A percentile compares a stretch with the other conserved stretches of the same genome.
Evolutionary conservation across 2,888 invertebrate genomes (phyloP).

Genomic region (Orthosia cruda): DNA sequence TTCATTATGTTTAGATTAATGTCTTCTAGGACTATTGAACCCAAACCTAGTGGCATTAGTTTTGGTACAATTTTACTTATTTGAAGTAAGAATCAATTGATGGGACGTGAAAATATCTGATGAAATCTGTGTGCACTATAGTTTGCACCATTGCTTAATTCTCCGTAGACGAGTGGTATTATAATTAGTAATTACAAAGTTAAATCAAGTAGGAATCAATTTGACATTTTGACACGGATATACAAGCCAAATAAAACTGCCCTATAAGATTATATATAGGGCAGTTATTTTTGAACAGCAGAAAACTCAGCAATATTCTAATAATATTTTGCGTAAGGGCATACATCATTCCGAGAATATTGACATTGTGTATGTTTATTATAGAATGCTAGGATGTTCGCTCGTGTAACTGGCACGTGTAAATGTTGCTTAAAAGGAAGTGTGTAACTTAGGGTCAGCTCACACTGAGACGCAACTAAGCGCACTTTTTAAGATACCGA

Average conservation of each 20-base stretch:
- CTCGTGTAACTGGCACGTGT: background rate
- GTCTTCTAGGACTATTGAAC: too few species aligned
- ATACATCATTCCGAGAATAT: background rate
- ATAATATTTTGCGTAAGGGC: background rate
- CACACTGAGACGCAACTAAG: background rate
- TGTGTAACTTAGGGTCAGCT: background rate
- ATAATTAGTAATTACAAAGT: too few species aligned
- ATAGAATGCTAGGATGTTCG: conserved; percentile 5
- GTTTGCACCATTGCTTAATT: background rate
- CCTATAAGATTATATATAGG: too few species aligned
- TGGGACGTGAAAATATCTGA: background rate
- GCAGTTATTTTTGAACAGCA: too few species aligned
- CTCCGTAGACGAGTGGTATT: too few species aligned
- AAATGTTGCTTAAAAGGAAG: conserved; percentile 2
- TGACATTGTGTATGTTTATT: background rate
- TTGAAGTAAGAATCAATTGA: background rate
- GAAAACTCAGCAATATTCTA: background rate
- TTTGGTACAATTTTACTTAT: background rate
- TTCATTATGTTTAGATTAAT: background rate
- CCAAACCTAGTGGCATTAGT: too few species aligned
- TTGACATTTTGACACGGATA: too few species aligned
- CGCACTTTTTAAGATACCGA: background rate
- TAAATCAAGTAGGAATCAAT: too few species aligned
- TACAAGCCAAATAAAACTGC: too few species aligned
- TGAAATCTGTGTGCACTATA: background rate